These are phyloP conservation scores for Rhingia rostrata DNA, from an alignment of 2,888 invertebrate species.

Conservation along the genomic window DNA sequence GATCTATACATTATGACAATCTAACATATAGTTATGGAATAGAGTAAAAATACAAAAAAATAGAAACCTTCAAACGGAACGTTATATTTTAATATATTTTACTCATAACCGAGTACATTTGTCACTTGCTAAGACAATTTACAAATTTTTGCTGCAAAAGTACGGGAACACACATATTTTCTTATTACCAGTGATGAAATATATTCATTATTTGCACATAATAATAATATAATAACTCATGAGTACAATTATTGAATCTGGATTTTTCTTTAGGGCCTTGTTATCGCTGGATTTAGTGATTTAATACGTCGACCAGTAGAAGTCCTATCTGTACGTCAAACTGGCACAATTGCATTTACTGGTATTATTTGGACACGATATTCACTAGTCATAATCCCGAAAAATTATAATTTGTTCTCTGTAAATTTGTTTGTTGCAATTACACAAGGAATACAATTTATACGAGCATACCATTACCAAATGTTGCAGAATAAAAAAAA, in stretches of 20 bases:
- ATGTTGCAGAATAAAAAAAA: conserved; percentile 7
- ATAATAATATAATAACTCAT: too few relatives aligned
- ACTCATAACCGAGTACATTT: too few relatives aligned
- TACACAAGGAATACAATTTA: conserved; percentile 92
- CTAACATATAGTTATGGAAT: too few relatives aligned
- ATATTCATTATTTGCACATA: too few relatives aligned
- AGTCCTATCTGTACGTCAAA: conserved; percentile 91
- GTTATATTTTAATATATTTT: too few relatives aligned
- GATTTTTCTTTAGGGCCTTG: conserved; percentile 84
- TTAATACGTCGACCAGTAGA: conserved; percentile 91
- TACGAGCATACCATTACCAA: conserved; percentile 84
- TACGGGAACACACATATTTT: background rate
- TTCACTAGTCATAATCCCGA: conserved; percentile 96
- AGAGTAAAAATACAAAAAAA: too few relatives aligned
- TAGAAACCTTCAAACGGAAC: too few relatives aligned
- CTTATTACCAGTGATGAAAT: too few relatives aligned
- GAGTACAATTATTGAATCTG: too few relatives aligned
- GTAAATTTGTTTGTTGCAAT: conserved; percentile 96
- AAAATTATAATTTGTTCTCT: conserved; percentile 95
- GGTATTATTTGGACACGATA: conserved; percentile 96
- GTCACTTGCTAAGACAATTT: background rate
- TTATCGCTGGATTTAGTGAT: conserved; percentile 93
- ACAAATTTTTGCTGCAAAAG: background rate
- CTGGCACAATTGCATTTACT: conserved; percentile 91
- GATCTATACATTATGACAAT: too few relatives aligned